A percentile compares a stretch with the other conserved stretches of the same genome.
Evolutionary conservation across 2,888 invertebrate species (phyloP).

Genomic region (Ptilodon capucinus): DNA sequence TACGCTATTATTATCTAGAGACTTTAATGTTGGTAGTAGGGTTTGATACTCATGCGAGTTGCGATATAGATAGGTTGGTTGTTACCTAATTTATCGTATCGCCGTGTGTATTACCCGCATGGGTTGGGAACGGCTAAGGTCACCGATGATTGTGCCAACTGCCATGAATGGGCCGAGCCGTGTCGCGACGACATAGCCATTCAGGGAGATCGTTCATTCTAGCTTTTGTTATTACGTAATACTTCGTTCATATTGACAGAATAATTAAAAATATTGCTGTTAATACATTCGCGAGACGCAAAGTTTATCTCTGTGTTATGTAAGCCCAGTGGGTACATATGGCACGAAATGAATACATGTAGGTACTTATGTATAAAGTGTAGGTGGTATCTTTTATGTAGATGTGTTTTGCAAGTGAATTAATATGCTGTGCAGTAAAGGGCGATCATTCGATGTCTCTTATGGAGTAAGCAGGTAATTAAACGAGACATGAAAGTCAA

Average conservation of each 20-base stretch:
- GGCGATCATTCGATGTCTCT: not conserved
- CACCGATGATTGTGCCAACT: slow-evolving; percentile 54
- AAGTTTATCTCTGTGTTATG: slow-evolving; percentile 35
- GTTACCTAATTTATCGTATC: not conserved
- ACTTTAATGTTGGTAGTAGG: slow-evolving; percentile 10
- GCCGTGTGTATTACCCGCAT: slow-evolving; percentile 30
- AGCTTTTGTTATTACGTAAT: slow-evolving; percentile 60
- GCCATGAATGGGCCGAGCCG: slow-evolving; percentile 63
- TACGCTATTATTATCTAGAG: slow-evolving; percentile 13
- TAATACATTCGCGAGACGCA: slow-evolving; percentile 23
- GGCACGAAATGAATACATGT: slow-evolving; percentile 20
- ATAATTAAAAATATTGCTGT: slow-evolving; percentile 40
- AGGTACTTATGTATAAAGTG: slow-evolving; percentile 8
- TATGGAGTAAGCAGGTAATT: not conserved
- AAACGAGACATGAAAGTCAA: not conserved
- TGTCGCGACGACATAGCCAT: slow-evolving; percentile 49
- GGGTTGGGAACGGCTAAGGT: slow-evolving; percentile 52
- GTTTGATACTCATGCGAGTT: slow-evolving; percentile 14
- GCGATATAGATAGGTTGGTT: too few species aligned
- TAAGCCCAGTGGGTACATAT: slow-evolving; percentile 24
- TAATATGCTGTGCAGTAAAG: not conserved
- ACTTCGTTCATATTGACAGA: slow-evolving; percentile 38
- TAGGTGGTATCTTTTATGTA: slow-evolving; percentile 12
- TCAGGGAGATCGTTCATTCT: slow-evolving; percentile 64
- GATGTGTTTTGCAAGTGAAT: slow-evolving; percentile 8